Evolutionary conservation across 1,140 invertebrate species (phyloP).

Genomic region (Cryptotermes secundus): DNA sequence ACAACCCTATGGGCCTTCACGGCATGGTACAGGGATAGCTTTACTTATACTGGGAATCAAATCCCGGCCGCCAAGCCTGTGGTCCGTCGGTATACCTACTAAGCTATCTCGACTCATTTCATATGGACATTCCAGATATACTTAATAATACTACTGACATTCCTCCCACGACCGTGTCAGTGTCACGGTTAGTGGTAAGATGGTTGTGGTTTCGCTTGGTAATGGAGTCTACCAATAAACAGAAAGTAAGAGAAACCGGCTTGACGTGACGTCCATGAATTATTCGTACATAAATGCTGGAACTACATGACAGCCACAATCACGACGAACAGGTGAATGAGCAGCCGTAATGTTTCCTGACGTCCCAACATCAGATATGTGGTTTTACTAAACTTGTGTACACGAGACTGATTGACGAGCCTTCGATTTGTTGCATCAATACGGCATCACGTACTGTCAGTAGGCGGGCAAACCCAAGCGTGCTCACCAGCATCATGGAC

Average conservation of each 20-base stretch:
- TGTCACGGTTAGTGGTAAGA: too few species aligned
- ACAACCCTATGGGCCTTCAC: too few species aligned
- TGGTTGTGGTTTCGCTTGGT: neutral
- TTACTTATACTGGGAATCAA: too few species aligned
- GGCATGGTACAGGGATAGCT: too few species aligned
- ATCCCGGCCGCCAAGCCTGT: too few species aligned
- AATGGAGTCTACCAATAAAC: neutral
- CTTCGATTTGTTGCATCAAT: constrained; percentile 12
- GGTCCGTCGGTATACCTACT: too few species aligned
- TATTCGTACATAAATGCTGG: neutral
- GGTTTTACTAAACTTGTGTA: neutral
- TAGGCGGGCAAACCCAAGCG: neutral
- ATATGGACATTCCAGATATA: too few species aligned
- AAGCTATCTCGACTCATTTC: too few species aligned
- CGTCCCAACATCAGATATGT: neutral
- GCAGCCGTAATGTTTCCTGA: neutral
- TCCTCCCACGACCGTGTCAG: too few species aligned
- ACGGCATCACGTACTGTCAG: neutral
- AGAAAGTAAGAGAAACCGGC: neutral
- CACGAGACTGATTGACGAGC: neutral
- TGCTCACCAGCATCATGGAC: too few species aligned
- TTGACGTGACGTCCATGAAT: neutral
- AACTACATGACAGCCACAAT: too few species aligned
- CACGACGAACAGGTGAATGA: neutral
- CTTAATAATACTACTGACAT: too few species aligned